Base-by-base conservation (phyloP, 2,888 invertebrate species). In the Catonia carolina region DNA sequence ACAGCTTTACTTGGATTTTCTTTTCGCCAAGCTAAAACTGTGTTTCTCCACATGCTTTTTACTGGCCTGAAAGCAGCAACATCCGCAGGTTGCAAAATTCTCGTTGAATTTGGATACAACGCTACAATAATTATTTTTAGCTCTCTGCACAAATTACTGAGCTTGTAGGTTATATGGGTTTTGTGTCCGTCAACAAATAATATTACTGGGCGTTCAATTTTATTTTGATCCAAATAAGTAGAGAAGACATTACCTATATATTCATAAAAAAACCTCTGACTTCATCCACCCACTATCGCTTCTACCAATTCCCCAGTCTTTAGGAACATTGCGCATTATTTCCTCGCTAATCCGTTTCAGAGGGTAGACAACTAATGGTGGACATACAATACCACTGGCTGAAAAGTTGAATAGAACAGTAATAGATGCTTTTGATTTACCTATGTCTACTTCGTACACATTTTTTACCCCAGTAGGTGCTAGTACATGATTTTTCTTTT, bases 221-320 rank as follows among this genome's bases (percentile, higher is more conserved):
- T 55, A 37, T 60, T n/a, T 17, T 37, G n/a, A 8, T 66, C 10
- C 18, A 57, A 15, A 8, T 7, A 48, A 1, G 2, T 6, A 39
- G 45, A 18, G 18, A 60, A 60, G 7, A 41, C 41, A 18, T 55
- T 55, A 1, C 17, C 55, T 17, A 63, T 58, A 39, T 60, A 62
- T 23, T 60, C 60, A 47, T 51, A 63, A 35, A 63, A n/a, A 60
- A 2, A 55, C 27, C 15, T 58, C 59, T 12, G 53, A 23, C 2
- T 27, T 60, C 57, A 61, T 60, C 61, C 61, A 61, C 8, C 53
- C 73, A 52, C 61, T 69, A 8, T 74, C 72, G 1, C 71, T 69
- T 57, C 66, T 69, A 55, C 72, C 73, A 27, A 71, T 56, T 42
- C 67, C 67, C 72, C 72, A 74, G 10, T 62, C 65, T 60, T 17